Percentiles rank a stretch among this genome's conserved stretches.
Conservation (phyloP, 2,113 vertebrate species). For the Talpa occidentalis region DNA sequence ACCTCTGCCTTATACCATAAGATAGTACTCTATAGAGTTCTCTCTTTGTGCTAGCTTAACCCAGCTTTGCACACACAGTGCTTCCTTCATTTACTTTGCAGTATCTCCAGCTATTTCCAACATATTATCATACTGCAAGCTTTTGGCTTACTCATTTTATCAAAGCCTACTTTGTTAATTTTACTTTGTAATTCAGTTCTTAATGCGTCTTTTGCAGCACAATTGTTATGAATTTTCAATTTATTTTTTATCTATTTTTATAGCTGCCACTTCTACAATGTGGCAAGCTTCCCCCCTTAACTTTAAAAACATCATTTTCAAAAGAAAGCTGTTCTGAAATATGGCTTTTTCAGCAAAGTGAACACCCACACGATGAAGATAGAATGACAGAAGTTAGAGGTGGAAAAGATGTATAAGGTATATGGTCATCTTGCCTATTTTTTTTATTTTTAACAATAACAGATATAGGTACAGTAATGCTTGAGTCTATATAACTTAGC, state of each 20-base stretch:
- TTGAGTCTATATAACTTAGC: not conserved
- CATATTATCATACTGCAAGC: constrained; percentile 51
- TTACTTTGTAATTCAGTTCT: constrained; percentile 72
- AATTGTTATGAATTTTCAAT: constrained; percentile 78
- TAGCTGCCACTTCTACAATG: constrained; percentile 76
- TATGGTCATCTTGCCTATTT: constrained; percentile 59
- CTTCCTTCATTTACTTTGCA: constrained; percentile 40
- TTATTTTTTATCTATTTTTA: constrained; percentile 79
- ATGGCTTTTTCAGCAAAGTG: constrained; percentile 77
- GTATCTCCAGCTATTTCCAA: not conserved
- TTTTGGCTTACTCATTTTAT: constrained; percentile 61
- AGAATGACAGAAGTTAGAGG: constrained; percentile 70
- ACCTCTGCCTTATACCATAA: not conserved
- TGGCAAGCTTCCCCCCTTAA: constrained; percentile 68
- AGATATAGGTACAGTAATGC: not conserved
- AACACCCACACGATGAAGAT: constrained; percentile 68
- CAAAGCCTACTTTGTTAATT: constrained; percentile 73
- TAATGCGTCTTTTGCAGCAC: constrained; percentile 57
- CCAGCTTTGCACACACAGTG: not conserved
- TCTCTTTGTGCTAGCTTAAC: not conserved
- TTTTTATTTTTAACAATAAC: constrained; percentile 11
- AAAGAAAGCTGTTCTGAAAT: constrained; percentile 81
- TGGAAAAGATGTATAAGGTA: constrained; percentile 39
- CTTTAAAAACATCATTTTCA: constrained; percentile 77
- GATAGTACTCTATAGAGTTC: constrained; percentile 6